Evolutionary conservation across 2,113 vertebrate genomes (phyloP).

Genomic region (Poicephalus meyeri): DNA sequence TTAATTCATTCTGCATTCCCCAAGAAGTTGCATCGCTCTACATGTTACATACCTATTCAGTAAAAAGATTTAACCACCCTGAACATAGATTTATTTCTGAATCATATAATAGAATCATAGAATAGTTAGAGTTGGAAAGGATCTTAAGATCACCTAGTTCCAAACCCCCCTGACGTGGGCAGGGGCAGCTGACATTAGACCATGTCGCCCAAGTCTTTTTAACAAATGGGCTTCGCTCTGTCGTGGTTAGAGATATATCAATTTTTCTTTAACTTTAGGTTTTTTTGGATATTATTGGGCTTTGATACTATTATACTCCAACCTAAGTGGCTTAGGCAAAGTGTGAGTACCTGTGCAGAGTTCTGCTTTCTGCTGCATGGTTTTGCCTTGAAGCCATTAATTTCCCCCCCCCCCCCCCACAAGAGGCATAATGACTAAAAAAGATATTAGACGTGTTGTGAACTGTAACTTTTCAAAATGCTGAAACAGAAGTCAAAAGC

Average conservation of each 20-base stretch:
- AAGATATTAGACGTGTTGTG: neutral
- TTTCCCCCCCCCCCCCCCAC: neutral
- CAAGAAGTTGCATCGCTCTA: neutral
- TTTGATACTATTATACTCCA: neutral
- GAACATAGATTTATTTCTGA: neutral
- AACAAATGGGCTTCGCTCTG: neutral
- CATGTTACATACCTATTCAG: neutral
- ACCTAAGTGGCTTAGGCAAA: neutral
- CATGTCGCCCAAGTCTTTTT: neutral
- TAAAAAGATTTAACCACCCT: neutral
- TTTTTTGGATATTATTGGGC: neutral
- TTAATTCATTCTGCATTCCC: neutral
- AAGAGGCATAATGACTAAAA: neutral
- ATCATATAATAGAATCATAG: neutral
- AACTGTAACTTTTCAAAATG: neutral
- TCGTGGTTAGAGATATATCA: fast-evolving
- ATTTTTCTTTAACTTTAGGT: neutral
- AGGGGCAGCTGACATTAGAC: neutral
- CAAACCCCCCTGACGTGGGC: neutral
- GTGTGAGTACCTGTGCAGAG: neutral
- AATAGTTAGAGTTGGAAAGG: neutral
- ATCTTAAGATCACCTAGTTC: neutral
- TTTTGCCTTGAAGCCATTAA: neutral
- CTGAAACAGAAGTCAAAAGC: neutral
- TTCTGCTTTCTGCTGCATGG: neutral